phyloP scores from a whole-genome alignment of 2,113 vertebrate genomes.

The Corythaixoides concolor region DNA sequence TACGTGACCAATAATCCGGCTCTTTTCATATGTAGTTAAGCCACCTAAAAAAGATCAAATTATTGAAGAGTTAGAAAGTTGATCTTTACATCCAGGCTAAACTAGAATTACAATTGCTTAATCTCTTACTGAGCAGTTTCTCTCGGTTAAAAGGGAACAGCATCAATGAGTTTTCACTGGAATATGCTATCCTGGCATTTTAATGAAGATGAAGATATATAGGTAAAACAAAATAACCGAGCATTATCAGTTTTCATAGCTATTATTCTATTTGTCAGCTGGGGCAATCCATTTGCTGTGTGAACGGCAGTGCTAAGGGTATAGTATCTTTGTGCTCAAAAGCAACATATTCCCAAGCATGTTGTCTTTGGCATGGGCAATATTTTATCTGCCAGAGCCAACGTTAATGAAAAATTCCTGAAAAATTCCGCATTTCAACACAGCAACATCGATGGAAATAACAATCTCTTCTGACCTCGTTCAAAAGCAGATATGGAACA shows the following conservation, averaged over 20 bases:
- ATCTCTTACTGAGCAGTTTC: not conserved
- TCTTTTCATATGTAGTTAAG: not conserved
- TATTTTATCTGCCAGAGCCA: constrained; percentile 68
- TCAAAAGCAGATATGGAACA: not conserved
- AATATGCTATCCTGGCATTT: not conserved
- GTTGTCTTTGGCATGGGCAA: constrained; percentile 59
- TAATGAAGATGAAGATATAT: not conserved
- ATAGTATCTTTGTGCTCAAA: not conserved
- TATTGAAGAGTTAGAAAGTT: not conserved
- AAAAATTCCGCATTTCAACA: constrained; percentile 61
- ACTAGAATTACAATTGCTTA: not conserved
- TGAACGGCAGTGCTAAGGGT: constrained; percentile 8
- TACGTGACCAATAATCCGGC: not conserved
- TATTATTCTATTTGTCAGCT: not conserved
- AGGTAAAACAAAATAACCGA: not conserved
- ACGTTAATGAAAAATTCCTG: constrained; percentile 70
- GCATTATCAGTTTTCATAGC: not conserved
- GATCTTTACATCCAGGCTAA: not conserved
- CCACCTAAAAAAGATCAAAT: not conserved
- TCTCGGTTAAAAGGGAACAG: not conserved
- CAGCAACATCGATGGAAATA: constrained; percentile 21
- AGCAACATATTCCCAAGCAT: constrained; percentile 47
- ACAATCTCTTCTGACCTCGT: not conserved
- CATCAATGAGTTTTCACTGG: not conserved
- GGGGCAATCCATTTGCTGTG: not conserved